phyloP scores from a whole-genome alignment of 2,113 vertebrate species.

The Synchiropus splendidus region DNA sequence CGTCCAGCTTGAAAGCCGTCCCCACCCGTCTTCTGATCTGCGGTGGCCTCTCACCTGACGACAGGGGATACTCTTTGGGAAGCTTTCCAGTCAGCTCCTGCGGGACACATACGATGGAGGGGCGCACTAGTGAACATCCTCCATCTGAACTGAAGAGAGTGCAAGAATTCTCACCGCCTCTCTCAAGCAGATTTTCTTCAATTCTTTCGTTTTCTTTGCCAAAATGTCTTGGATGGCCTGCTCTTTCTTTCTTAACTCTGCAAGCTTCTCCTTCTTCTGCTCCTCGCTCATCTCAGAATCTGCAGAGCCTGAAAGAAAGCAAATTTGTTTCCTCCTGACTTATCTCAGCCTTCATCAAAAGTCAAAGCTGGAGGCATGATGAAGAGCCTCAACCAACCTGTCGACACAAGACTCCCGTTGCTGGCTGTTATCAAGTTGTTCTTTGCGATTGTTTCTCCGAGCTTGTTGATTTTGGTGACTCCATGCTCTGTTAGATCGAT shows the following conservation, averaged over 20 bases:
- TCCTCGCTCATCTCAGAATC: constrained; percentile 91
- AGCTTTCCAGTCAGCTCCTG: constrained; percentile 91
- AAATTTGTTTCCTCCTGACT: not conserved
- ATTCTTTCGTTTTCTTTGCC: constrained; percentile 83
- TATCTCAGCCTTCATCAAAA: too few relatives aligned
- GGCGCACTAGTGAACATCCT: too few relatives aligned
- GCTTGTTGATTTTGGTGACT: constrained; percentile 72
- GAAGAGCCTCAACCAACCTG: constrained; percentile 66
- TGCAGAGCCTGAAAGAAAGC: constrained; percentile 75
- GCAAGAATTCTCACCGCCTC: constrained; percentile 79
- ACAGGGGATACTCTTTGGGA: constrained; percentile 88
- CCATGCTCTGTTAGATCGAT: constrained; percentile 87
- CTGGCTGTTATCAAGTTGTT: constrained; percentile 94
- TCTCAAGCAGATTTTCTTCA: constrained; percentile 88
- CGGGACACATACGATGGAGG: constrained; percentile 8
- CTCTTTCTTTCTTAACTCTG: constrained; percentile 85
- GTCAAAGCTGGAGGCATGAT: too few relatives aligned
- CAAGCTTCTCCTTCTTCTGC: constrained; percentile 88
- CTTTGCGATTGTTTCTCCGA: constrained; percentile 75
- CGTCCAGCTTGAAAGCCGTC: constrained; percentile 83
- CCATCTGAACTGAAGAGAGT: too few relatives aligned
- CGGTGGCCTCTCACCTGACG: constrained; percentile 79
- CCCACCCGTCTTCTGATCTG: constrained; percentile 83
- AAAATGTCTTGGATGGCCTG: constrained; percentile 84
- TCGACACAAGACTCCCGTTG: constrained; percentile 91